Evolutionary conservation across 1,140 invertebrate species (phyloP).

Genomic region (Mylabris phalerata): DNA sequence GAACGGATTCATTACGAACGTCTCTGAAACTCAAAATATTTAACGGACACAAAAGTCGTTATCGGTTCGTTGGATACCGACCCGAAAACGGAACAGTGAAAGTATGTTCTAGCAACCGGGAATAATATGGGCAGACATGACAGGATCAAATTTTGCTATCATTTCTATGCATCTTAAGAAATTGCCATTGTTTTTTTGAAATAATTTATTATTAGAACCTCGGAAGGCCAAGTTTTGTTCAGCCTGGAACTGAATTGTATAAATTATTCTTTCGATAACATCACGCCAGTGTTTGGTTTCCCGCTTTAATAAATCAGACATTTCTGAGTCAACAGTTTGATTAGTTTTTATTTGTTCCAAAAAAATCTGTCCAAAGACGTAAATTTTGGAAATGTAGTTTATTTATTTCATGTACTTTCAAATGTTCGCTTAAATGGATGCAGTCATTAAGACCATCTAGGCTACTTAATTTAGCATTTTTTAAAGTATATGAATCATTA

Average conservation of each 20-base stretch:
- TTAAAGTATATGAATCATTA: neutral
- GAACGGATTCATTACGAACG: too few species aligned
- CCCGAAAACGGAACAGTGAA: too few species aligned
- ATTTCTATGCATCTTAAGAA: conserved; percentile 31
- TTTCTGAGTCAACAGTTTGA: neutral
- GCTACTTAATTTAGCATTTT: too few species aligned
- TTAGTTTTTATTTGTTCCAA: too few species aligned
- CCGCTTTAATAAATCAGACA: neutral
- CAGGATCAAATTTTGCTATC: conserved; percentile 28
- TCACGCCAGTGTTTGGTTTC: conserved; percentile 7
- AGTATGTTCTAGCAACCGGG: too few species aligned
- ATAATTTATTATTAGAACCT: conserved; percentile 10
- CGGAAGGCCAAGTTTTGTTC: conserved; percentile 6
- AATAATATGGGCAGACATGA: conserved; percentile 8
- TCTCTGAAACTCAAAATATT: too few species aligned
- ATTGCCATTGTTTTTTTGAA: conserved; percentile 13
- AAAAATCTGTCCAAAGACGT: neutral
- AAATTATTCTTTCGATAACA: conserved; percentile 7
- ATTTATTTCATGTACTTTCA: neutral
- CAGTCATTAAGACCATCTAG: neutral
- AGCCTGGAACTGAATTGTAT: neutral
- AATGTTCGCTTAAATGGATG: neutral
- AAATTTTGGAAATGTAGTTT: neutral
- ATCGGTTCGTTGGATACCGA: too few species aligned
- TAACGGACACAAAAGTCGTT: too few species aligned